These are phyloP conservation scores for Aethina tumida DNA, from an alignment of 1,140 invertebrate genomes.

Conservation along the genomic window DNA sequence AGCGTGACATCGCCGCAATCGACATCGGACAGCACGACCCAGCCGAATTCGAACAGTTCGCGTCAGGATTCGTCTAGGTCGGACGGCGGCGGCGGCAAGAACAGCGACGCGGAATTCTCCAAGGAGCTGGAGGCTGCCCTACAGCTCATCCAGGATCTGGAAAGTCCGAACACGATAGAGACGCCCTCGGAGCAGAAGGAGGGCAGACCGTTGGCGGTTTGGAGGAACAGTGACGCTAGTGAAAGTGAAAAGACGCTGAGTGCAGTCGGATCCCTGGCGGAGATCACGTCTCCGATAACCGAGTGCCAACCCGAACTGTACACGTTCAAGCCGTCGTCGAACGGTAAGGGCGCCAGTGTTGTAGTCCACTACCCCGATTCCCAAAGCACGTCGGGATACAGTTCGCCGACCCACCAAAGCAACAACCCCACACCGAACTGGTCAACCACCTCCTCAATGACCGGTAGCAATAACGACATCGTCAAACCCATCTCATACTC, in stretches of 20 bases:
- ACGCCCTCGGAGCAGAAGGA: conserved; percentile 34
- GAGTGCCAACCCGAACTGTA: conserved; percentile 27
- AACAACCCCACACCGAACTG: conserved; percentile 29
- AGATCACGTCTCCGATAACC: conserved; percentile 29
- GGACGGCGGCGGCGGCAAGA: conserved; percentile 30
- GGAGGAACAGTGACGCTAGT: conserved; percentile 30
- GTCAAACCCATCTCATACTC: conserved; percentile 29
- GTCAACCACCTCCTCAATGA: conserved; percentile 34
- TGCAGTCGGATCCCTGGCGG: conserved; percentile 32
- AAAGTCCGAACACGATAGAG: conserved; percentile 38
- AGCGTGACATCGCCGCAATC: conserved; percentile 26
- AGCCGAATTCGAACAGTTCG: conserved; percentile 26
- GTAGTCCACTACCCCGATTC: conserved; percentile 31
- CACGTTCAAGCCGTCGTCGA: conserved; percentile 25
- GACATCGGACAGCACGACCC: conserved; percentile 22
- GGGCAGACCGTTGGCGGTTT: conserved; percentile 21
- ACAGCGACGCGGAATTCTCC: conserved; percentile 38
- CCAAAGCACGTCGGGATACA: conserved; percentile 39
- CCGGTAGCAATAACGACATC: conserved; percentile 31
- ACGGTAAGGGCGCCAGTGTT: conserved; percentile 33
- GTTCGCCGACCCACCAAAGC: conserved; percentile 32
- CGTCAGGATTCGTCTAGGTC: conserved; percentile 22
- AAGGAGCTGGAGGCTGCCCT: conserved; percentile 39
- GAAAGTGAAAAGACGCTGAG: conserved; percentile 36
- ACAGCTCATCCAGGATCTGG: conserved; percentile 40